Conservation (phyloP, 2,113 vertebrate genomes). For the Macrotus californicus region DNA sequence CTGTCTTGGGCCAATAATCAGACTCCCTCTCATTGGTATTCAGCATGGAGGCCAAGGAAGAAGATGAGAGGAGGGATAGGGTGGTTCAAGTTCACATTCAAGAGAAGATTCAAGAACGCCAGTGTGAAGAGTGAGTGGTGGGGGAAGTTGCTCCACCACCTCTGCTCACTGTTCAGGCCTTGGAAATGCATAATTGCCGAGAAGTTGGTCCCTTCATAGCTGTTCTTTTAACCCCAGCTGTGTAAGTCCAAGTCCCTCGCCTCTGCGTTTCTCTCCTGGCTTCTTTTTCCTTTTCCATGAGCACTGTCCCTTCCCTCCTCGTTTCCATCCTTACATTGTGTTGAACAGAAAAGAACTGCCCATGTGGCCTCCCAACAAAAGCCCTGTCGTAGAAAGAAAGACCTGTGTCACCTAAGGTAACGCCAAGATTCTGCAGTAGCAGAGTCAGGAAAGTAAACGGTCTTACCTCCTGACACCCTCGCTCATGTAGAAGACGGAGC, state of each 20-base stretch:
- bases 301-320: neutral
- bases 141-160: rapidly evolving
- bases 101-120: rapidly evolving
- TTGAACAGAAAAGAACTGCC: neutral
- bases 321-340: neutral
- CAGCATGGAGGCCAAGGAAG: neutral
- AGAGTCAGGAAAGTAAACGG: neutral
- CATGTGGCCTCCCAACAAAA: neutral
- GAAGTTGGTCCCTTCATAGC: neutral
- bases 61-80: rapidly evolving
- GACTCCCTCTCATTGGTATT: neutral
- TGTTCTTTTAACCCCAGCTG: neutral
- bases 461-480: neutral
- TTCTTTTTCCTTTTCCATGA: neutral
- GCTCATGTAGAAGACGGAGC: neutral
- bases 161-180: neutral
- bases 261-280: neutral
- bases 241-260: neutral
- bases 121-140: no score
- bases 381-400: neutral
- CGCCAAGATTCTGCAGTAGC: neutral
- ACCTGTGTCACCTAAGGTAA: neutral
- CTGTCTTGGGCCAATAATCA: neutral
- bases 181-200: neutral
- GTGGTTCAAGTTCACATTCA: no score